A percentile compares a stretch with the other conserved stretches of the same genome.
These are phyloP conservation scores for Brachyistius frenatus DNA, from an alignment of 2,113 vertebrate genomes.

Conservation along the genomic window DNA sequence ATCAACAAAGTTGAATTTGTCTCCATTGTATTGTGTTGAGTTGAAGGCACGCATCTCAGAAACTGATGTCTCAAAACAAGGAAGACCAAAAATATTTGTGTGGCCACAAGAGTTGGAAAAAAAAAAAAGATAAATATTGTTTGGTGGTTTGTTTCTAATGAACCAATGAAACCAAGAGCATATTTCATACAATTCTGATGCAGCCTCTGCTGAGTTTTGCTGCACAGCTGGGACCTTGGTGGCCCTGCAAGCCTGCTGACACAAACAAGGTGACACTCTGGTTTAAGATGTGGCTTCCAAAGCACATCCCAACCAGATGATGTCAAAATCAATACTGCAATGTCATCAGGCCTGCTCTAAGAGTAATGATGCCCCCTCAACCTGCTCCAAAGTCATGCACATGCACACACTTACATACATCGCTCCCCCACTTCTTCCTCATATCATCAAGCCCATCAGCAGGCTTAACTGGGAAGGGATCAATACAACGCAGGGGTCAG, in stretches of 20 bases:
- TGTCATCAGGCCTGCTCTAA: slow-evolving; percentile 62
- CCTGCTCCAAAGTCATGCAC: slow-evolving; percentile 54
- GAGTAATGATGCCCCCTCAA: slow-evolving; percentile 60
- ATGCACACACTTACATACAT: slow-evolving; percentile 49
- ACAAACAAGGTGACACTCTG: slow-evolving; percentile 75
- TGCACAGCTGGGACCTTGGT: slow-evolving; percentile 17
- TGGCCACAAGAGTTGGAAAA: no score
- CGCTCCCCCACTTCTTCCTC: slow-evolving; percentile 55
- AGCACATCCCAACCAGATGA: slow-evolving; percentile 71
- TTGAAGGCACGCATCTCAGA: no score
- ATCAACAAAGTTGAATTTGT: no score
- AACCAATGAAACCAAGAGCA: not conserved
- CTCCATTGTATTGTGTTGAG: no score
- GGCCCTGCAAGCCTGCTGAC: slow-evolving; percentile 61
- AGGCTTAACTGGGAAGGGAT: slow-evolving; percentile 71
- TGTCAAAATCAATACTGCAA: slow-evolving; percentile 81
- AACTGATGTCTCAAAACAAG: no score
- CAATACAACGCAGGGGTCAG: slow-evolving; percentile 74
- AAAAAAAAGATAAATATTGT: no score
- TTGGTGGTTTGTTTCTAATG: no score
- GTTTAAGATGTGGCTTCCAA: slow-evolving; percentile 64
- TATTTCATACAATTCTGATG: not conserved
- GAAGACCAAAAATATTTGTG: no score
- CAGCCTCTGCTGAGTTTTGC: not conserved
- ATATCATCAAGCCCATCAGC: slow-evolving; percentile 78